phyloP scores from a whole-genome alignment of 2,888 invertebrate genomes.

The Chaitophorus viminalis region DNA sequence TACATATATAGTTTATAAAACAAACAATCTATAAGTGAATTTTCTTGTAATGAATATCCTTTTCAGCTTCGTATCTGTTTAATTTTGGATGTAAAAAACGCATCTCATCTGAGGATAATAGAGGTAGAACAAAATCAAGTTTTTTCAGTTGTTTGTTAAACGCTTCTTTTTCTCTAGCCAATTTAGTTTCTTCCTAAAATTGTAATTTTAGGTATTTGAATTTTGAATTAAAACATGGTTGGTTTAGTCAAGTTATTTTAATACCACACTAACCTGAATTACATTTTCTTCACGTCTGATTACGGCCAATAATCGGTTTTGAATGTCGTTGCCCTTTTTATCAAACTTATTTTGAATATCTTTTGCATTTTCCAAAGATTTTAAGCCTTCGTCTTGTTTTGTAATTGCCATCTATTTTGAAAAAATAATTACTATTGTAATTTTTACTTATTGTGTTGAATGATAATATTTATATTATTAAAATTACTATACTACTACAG shows the following conservation, averaged over 20 bases:
- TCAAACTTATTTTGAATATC: slow-evolving; percentile 57
- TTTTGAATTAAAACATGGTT: not conserved
- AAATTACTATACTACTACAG: too few species aligned
- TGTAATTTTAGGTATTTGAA: not conserved
- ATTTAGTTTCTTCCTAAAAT: slow-evolving; percentile 48
- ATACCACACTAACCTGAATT: not conserved
- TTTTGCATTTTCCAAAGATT: slow-evolving; percentile 54
- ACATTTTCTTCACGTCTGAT: slow-evolving; percentile 49
- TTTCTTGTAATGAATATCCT: slow-evolving; percentile 40
- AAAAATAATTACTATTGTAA: not conserved
- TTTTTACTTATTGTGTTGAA: not conserved
- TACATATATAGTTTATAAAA: too few species aligned
- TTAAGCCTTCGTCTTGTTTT: slow-evolving; percentile 56
- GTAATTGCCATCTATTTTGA: slow-evolving; percentile 40
- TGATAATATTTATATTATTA: too few species aligned
- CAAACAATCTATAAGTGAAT: not conserved
- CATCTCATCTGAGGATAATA: slow-evolving; percentile 40
- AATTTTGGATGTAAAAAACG: slow-evolving; percentile 33
- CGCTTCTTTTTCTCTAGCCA: slow-evolving; percentile 14
- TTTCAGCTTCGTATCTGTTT: slow-evolving; percentile 48
- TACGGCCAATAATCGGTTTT: slow-evolving; percentile 34
- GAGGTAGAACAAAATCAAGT: slow-evolving; percentile 45
- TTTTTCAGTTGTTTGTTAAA: slow-evolving; percentile 47
- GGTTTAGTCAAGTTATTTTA: not conserved
- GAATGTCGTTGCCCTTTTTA: slow-evolving; percentile 50